Base-by-base conservation (phyloP, 1,140 invertebrate genomes). In the Aleiodes sp. region DNA sequence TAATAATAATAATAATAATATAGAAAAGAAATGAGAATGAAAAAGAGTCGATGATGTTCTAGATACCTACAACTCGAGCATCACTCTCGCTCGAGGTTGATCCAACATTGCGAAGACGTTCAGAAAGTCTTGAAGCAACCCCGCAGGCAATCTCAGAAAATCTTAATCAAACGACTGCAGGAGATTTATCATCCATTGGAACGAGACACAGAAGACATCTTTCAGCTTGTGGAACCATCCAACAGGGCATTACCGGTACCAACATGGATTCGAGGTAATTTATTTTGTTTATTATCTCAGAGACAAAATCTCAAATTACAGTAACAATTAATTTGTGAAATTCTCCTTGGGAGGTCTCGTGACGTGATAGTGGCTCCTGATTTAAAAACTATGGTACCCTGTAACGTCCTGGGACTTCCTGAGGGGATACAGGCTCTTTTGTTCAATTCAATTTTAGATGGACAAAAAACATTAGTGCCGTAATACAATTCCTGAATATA, bases 31-130 rank as follows among this genome's bases (percentile, higher is more conserved):
- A 24, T 56, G 19, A 35, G 4, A 56, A 24, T 56, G 19, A 35
- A 16, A 8, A 31, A 29, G 28, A 9, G n/a, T 31, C 10, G 12
- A 28, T 26, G 6, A 59, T 14, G 37, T 26, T 31, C 7, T 57
- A 60, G 35, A 41, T 66, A 56, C 69, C 76, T 66, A 88, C 88
- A 35, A 87, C 88, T 56, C 87, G 90, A 73, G 88, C 88, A 57
- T 90, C 89, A 63, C 81, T 91, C 57, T 89, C 89, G 4, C 82
- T 91, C 21, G 89, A 91, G 81, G 89, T 90, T 65, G 83, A 87
- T 72, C 74, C 84, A n/a, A 80, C 78, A 10, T 67, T 85, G 31
- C 82, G 84, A 21, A 78, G 85, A 73, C 78, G 89, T 71, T 90
- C 89, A 61, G 89, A 90, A 71, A 90, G 87, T 75, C 82, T 91